Percentiles rank a stretch among this genome's conserved stretches.
Conservation (phyloP, 2,888 invertebrate genomes). For the Agonum fuliginosum region DNA sequence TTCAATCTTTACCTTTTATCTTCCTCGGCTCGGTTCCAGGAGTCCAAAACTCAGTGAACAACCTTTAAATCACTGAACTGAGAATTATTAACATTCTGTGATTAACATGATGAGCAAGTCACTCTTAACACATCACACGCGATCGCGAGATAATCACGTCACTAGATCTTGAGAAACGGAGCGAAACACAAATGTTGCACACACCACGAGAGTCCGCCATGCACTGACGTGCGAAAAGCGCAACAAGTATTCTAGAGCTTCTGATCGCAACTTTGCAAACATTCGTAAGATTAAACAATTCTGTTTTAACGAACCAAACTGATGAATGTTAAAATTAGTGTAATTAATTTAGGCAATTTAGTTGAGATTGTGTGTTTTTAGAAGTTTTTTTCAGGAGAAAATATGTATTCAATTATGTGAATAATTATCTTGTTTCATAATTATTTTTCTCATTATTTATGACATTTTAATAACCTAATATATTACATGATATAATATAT, state of each 20-base stretch:
- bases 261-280: conserved; percentile 16
- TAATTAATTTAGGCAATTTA: not conserved
- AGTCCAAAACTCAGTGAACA: conserved; percentile 5
- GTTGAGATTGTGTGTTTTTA: not conserved
- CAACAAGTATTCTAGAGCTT: conserved; percentile 52
- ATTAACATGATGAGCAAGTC: conserved; percentile 42
- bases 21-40: not conserved
- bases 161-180: conserved; percentile 31
- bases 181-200: conserved; percentile 33
- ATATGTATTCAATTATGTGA: conserved; percentile 9
- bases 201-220: conserved; percentile 27
- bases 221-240: conserved; percentile 48
- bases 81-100: conserved; percentile 30
- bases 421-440: conserved; percentile 4
- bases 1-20: conserved; percentile 22
- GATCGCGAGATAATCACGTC: not conserved
- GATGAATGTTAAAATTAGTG: conserved; percentile 25
- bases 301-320: not conserved
- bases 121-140: conserved; percentile 35
- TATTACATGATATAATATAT: no score
- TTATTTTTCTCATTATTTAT: not conserved
- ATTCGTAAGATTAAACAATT: not conserved
- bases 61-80: conserved; percentile 28
- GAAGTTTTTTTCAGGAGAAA: not conserved
- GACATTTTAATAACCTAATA: no score